phyloP scores from a whole-genome alignment of 2,888 invertebrate genomes.

The Oscheius onirici region DNA sequence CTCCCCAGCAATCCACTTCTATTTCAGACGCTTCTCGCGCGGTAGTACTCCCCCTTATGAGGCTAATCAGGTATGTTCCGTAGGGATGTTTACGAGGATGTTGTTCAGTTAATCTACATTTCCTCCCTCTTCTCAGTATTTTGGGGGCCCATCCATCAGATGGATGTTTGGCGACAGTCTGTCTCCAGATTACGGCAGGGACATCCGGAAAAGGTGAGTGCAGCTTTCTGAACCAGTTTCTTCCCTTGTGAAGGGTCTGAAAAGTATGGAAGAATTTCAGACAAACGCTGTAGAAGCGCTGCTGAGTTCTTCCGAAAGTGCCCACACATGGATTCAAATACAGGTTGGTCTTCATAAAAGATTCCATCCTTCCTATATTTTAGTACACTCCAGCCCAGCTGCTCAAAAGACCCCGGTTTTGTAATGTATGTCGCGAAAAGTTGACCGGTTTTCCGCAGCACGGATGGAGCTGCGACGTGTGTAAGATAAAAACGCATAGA shows the following conservation, averaged over 20 bases:
- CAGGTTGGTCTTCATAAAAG: constrained; percentile 11
- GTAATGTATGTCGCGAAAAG: constrained; percentile 94
- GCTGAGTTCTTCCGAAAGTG: constrained; percentile 20
- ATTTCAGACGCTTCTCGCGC: constrained; percentile 7
- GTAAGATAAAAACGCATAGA: constrained; percentile 96
- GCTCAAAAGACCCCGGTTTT: constrained; percentile 73
- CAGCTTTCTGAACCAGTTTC: background rate
- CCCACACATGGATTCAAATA: constrained; percentile 33
- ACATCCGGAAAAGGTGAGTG: constrained; percentile 21
- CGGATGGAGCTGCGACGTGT: constrained; percentile 94
- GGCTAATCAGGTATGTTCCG: constrained; percentile 16
- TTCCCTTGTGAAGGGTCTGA: background rate
- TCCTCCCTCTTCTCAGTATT: no score
- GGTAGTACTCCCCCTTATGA: constrained; percentile 13
- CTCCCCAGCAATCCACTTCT: background rate
- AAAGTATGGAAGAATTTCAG: constrained; percentile 5
- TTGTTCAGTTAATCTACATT: no score
- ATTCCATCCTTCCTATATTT: constrained; percentile 5
- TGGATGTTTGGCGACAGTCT: constrained; percentile 29
- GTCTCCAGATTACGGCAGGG: constrained; percentile 23
- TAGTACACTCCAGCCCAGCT: constrained; percentile 47
- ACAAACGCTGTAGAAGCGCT: constrained; percentile 26
- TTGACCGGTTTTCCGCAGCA: constrained; percentile 91
- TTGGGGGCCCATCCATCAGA: background rate
- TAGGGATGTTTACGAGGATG: background rate